Evolutionary conservation across 2,797 vertebrate genomes (phyloP).

Genomic region (Sarcophilus harrisii): DNA sequence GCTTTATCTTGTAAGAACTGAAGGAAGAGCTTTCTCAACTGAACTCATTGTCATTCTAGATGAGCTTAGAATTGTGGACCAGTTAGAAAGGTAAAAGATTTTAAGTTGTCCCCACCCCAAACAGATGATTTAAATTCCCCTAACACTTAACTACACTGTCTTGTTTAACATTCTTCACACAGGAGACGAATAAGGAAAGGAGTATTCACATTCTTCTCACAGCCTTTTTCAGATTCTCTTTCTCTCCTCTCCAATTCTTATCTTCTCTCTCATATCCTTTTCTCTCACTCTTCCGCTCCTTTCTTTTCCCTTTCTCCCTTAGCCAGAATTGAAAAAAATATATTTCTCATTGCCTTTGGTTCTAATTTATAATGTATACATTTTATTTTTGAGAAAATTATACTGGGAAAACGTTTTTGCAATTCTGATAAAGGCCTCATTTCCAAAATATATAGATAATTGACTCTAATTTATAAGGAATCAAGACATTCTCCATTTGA

Average conservation of each 20-base stretch:
- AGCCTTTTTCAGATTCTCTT: fast-evolving
- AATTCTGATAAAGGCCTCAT: too few relatives aligned
- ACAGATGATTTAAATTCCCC: not conserved
- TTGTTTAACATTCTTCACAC: slow-evolving; percentile 31
- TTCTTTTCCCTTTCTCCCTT: not conserved
- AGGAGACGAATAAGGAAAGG: not conserved
- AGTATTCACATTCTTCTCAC: not conserved
- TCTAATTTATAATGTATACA: not conserved
- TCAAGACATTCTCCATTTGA: too few relatives aligned
- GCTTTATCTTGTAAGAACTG: slow-evolving; percentile 52
- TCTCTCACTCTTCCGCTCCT: not conserved
- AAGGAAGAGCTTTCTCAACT: slow-evolving; percentile 37
- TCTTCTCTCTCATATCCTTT: not conserved
- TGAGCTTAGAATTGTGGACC: slow-evolving; percentile 32
- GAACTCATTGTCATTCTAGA: not conserved
- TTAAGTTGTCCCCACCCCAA: not conserved
- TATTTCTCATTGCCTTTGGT: not conserved
- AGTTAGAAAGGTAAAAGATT: slow-evolving; percentile 53
- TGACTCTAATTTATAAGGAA: too few relatives aligned
- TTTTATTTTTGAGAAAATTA: slow-evolving; percentile 36
- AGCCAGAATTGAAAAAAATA: not conserved
- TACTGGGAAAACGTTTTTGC: not conserved
- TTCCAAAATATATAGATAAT: too few relatives aligned
- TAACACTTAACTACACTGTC: slow-evolving; percentile 19
- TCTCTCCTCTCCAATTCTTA: not conserved